A percentile compares a stretch with the other conserved stretches of the same genome.
These are phyloP conservation scores for Polymixis lichenea DNA, from an alignment of 2,888 invertebrate genomes.

Conservation along the genomic window DNA sequence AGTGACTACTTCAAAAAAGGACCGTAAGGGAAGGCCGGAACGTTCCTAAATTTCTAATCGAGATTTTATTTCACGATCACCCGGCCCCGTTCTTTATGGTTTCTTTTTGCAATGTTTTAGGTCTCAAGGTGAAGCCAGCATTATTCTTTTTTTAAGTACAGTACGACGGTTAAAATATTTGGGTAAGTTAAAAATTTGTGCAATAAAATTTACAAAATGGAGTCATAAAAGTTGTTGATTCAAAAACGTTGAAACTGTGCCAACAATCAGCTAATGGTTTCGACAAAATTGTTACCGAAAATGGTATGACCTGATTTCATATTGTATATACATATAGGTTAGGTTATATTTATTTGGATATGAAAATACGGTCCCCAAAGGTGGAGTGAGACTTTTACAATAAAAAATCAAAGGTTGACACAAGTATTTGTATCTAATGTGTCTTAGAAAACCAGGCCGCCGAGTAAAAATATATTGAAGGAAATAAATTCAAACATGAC, in stretches of 20 bases:
- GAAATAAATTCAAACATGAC: constrained; percentile 26
- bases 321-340: constrained; percentile 23
- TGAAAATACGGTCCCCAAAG: constrained; percentile 20
- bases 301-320: constrained; percentile 56
- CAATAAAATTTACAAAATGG: constrained; percentile 70
- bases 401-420: not conserved
- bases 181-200: constrained; percentile 66
- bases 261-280: constrained; percentile 73
- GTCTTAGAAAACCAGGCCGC: constrained; percentile 12
- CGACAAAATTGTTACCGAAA: constrained; percentile 66
- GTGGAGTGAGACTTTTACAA: not conserved
- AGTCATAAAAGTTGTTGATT: constrained; percentile 67
- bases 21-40: constrained; percentile 82
- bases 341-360: constrained; percentile 29
- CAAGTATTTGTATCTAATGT: constrained; percentile 3
- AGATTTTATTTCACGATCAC: constrained; percentile 84
- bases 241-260: constrained; percentile 73
- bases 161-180: constrained; percentile 68
- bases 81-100: constrained; percentile 80
- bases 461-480: constrained; percentile 18
- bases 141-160: constrained; percentile 73
- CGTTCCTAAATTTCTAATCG: constrained; percentile 87
- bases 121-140: constrained; percentile 82
- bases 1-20: constrained; percentile 81
- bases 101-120: constrained; percentile 83